Base-by-base conservation (phyloP, 2,113 vertebrate species). In the Ophthalmotilapia sp. region DNA sequence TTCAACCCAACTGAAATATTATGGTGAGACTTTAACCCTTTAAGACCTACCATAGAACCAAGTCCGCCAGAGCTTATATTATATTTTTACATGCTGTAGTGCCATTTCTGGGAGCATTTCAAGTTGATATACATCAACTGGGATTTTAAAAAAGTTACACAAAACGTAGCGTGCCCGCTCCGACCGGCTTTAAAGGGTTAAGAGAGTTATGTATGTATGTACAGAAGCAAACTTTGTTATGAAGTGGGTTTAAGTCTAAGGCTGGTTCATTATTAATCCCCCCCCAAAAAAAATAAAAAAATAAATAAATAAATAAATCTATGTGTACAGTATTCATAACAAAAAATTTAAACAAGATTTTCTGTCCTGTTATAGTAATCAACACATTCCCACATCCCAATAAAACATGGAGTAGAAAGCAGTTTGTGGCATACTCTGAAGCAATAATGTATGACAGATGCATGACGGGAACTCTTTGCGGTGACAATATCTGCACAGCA, bases 401-500 rank as follows among this genome's bases (percentile, higher is more conserved):
- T 33, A 55, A 21, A 53, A 38, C 51, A 54, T 26, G 29, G 36
- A 54, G 56, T 6, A 79, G 29, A 85, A 19, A 55, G 42, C 60
- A 60, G 19, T 55, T 36, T 88, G 70, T 45, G 11, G n/a, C 1
- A 9, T 33, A 53, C 81, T 56, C 65, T 21, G 23, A 49, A 81
- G 40, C 68, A 86, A 83, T 80, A 83, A 65, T 40, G 8, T n/a
- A 86, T 65, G 83, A 86, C 3, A 73, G 80, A 84, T 79, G 88
- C 51, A 54, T 77, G 87, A 88, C 62, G 70, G 56, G 47, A 84
- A 65, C 79, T 85, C 31, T 81, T 68, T 33, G 60, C 53, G 9
- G 40, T 14, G 21, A 38, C 7, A 89, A 56, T 55, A 88, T 85
- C 65, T 68, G 82, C 85, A 7, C 45, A n/a, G 47, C 10, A 14